phyloP scores from a whole-genome alignment of 2,797 vertebrate genomes.

The Mormyrus proboscirostris region DNA sequence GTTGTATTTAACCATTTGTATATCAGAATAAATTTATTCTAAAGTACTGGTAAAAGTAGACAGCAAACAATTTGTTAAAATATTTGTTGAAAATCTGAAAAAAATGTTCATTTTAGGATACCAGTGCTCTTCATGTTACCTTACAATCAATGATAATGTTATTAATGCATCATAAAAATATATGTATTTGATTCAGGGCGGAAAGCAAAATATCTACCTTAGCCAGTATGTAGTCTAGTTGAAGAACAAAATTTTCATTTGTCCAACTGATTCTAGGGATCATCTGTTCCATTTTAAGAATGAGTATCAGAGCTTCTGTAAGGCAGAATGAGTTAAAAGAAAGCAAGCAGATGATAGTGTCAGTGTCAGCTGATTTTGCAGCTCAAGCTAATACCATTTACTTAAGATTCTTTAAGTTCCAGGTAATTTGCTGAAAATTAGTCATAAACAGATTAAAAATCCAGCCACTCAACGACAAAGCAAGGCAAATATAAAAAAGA shows the following conservation, averaged over 20 bases:
- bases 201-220: constrained; percentile 47
- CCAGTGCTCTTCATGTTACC: not conserved
- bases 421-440: not conserved
- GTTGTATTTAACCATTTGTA: not conserved
- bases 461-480: not conserved
- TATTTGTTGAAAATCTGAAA: not conserved
- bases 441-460: not conserved
- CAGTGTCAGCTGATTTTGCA: not conserved
- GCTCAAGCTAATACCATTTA: not conserved
- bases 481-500: not conserved
- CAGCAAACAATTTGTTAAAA: not conserved
- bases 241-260: constrained; percentile 37
- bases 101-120: not conserved
- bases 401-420: not conserved
- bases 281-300: constrained; percentile 44
- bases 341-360: constrained; percentile 14
- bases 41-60: not conserved
- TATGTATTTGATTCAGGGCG: not conserved
- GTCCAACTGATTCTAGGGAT: constrained; percentile 31
- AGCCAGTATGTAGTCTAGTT: constrained; percentile 38
- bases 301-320: constrained; percentile 51
- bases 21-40: not conserved
- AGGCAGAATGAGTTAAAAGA: constrained; percentile 11
- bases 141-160: not conserved
- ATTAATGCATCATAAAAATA: not conserved